These are phyloP conservation scores for Drosophila pseudotakahashii DNA, from an alignment of 2,888 invertebrate genomes.

Conservation along the genomic window DNA sequence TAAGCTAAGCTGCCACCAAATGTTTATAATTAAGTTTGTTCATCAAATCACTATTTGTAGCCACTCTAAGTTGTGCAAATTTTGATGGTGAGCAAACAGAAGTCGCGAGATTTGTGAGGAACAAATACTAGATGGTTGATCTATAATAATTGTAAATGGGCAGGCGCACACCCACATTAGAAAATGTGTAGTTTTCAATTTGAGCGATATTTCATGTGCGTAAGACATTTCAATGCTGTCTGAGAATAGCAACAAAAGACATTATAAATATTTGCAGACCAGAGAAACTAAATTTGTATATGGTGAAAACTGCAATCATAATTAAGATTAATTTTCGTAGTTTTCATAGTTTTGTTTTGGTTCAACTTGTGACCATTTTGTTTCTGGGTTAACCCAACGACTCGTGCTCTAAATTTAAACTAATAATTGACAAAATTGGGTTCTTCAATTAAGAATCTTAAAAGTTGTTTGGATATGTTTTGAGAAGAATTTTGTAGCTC, in stretches of 20 bases:
- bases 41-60: conserved; percentile 54
- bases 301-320: conserved; percentile 8
- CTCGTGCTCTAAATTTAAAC: not conserved
- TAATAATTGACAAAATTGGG: not conserved
- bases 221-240: conserved; percentile 23
- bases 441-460: no score
- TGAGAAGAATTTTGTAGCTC: no score
- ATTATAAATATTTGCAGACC: conserved; percentile 7
- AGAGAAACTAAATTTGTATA: not conserved
- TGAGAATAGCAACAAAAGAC: conserved; percentile 17
- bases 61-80: conserved; percentile 47
- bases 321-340: not conserved
- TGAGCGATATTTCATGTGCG: conserved; percentile 8
- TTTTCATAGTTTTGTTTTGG: not conserved
- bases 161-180: conserved; percentile 10
- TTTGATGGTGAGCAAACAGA: conserved; percentile 28
- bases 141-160: conserved; percentile 14
- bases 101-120: conserved; percentile 19
- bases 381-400: conserved; percentile 12
- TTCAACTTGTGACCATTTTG: conserved; percentile 1
- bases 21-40: conserved; percentile 56
- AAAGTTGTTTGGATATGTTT: no score
- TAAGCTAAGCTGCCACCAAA: conserved; percentile 37
- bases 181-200: conserved; percentile 6
- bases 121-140: conserved; percentile 23